These are phyloP conservation scores for Dendropsophus ebraccatus DNA, from an alignment of 2,113 vertebrate genomes.

Conservation along the genomic window DNA sequence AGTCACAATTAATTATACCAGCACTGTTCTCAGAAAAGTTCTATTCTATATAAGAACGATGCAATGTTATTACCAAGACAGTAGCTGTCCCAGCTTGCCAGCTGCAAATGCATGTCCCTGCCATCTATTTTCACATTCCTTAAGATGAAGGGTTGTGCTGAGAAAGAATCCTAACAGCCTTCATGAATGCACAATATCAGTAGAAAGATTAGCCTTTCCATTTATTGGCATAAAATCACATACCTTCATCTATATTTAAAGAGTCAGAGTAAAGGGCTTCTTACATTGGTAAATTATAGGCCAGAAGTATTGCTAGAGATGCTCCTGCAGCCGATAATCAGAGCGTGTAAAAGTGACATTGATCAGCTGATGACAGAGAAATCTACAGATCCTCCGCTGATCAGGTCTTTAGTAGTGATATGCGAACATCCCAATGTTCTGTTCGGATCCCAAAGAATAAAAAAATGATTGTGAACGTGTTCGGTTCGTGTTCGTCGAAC, in stretches of 20 bases:
- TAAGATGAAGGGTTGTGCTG: not conserved
- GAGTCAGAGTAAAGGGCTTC: not conserved
- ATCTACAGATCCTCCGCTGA: no score
- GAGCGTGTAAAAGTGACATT: no score
- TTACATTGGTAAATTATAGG: no score
- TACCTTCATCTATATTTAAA: not conserved
- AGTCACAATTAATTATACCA: conserved; percentile 37
- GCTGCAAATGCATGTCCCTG: conserved; percentile 29
- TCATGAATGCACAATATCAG: not conserved
- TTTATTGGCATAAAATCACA: not conserved
- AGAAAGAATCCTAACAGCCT: not conserved
- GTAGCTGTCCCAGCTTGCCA: conserved; percentile 39
- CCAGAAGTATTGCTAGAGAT: no score
- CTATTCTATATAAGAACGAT: not conserved
- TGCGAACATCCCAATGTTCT: no score
- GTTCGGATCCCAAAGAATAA: no score
- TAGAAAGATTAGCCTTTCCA: not conserved
- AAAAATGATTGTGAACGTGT: no score
- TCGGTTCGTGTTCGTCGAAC: no score
- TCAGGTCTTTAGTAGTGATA: no score
- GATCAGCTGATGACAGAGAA: no score
- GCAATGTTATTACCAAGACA: not conserved
- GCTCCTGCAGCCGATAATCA: no score
- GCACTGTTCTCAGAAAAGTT: not conserved
- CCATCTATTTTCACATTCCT: conserved; percentile 45